phyloP scores from a whole-genome alignment of 1,140 invertebrate genomes.

The Pseudomyrmex dendroicus region DNA sequence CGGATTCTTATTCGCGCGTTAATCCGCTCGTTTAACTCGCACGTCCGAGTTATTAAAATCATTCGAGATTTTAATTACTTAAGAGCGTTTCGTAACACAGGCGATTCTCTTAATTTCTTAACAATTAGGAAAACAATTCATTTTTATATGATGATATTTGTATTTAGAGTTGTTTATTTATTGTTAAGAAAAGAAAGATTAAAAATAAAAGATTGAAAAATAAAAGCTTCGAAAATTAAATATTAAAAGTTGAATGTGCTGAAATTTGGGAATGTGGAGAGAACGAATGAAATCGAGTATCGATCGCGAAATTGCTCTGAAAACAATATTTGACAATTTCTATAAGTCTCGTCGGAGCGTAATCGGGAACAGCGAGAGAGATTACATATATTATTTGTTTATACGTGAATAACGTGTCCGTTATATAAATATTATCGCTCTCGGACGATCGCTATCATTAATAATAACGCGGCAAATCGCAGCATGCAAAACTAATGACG shows the following conservation, averaged over 20 bases:
- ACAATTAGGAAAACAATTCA: not conserved
- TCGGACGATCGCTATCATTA: constrained; percentile 36
- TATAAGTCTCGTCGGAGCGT: not conserved
- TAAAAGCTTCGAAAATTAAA: not conserved
- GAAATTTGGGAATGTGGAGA: not conserved
- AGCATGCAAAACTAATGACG: constrained; percentile 54
- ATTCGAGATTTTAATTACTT: too few relatives aligned
- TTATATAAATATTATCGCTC: constrained; percentile 53
- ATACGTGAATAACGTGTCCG: constrained; percentile 13
- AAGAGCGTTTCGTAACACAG: too few relatives aligned
- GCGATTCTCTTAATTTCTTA: not conserved
- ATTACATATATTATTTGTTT: constrained; percentile 41
- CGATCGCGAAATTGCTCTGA: not conserved
- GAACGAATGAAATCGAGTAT: too few relatives aligned
- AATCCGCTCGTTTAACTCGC: constrained; percentile 37
- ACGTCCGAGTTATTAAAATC: constrained; percentile 44
- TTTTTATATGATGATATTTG: too few relatives aligned
- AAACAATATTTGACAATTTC: not conserved
- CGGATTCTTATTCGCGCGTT: constrained; percentile 23
- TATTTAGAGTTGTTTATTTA: too few relatives aligned
- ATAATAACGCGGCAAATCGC: constrained; percentile 51
- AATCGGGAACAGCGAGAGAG: constrained; percentile 11
- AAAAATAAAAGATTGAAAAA: not conserved
- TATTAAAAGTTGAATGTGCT: not conserved
- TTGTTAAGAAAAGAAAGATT: not conserved